Conservation (phyloP, 1,140 invertebrate species). For the Drosophila simulans region DNA sequence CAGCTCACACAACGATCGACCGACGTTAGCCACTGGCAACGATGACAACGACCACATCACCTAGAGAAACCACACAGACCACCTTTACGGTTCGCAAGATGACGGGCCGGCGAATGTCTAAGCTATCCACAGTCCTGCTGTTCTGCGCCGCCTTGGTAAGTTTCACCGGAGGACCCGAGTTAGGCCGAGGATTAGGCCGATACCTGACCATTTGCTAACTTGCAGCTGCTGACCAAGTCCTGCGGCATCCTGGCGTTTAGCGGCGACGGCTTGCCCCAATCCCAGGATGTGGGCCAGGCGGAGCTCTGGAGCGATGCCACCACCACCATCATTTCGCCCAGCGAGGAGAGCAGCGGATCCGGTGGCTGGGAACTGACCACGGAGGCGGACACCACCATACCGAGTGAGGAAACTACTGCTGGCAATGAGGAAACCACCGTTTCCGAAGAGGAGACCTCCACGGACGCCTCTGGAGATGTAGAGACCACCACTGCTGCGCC, state of each 20-base stretch:
- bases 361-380: slow-evolving; percentile 47
- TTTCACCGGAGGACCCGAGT: neutral
- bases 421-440: slow-evolving; percentile 6
- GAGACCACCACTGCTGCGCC: slow-evolving; percentile 6
- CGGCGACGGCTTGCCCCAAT: slow-evolving; percentile 22
- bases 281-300: slow-evolving; percentile 27
- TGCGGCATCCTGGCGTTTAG: slow-evolving; percentile 61
- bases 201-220: slow-evolving; percentile 43
- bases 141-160: slow-evolving; percentile 66
- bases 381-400: slow-evolving; percentile 27
- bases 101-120: slow-evolving; percentile 42
- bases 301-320: slow-evolving; percentile 48
- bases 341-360: slow-evolving; percentile 53
- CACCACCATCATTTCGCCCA: slow-evolving; percentile 24
- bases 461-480: slow-evolving; percentile 9
- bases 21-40: slow-evolving; percentile 75
- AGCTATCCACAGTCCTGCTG: slow-evolving; percentile 44
- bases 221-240: slow-evolving; percentile 68
- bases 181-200: slow-evolving; percentile 7
- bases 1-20: slow-evolving; percentile 78
- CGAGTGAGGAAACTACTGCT: slow-evolving; percentile 15
- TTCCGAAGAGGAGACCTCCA: slow-evolving; percentile 13
- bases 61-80: slow-evolving; percentile 26
- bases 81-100: slow-evolving; percentile 38
- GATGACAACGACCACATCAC: slow-evolving; percentile 47